Evolutionary conservation across 2,113 vertebrate species (phyloP).

Genomic region (Eonycteris spelaea): DNA sequence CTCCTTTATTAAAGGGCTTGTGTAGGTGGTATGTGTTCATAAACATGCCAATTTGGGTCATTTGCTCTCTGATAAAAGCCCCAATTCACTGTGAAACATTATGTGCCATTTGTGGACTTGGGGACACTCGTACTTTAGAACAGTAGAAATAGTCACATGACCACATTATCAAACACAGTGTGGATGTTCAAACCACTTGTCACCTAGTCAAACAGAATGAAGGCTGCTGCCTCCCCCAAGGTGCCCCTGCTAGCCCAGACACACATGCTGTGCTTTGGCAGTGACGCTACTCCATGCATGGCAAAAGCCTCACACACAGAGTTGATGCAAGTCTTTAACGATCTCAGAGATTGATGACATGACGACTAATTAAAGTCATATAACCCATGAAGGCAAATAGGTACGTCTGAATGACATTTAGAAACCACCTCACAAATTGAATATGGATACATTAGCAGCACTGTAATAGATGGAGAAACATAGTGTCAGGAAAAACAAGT

Average conservation of each 20-base stretch:
- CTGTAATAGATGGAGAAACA: constrained; percentile 45
- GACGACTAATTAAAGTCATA: constrained; percentile 18
- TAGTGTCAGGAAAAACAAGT: constrained; percentile 48
- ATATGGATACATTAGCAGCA: constrained; percentile 19
- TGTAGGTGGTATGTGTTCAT: constrained; percentile 56
- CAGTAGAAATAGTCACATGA: background rate
- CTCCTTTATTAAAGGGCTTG: constrained; percentile 41
- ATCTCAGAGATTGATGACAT: background rate
- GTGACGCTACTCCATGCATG: background rate
- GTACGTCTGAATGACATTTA: constrained; percentile 22
- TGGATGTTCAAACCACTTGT: background rate
- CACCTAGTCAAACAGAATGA: constrained; percentile 24
- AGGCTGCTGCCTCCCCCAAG: background rate
- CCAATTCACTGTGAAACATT: constrained; percentile 31
- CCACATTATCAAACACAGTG: constrained; percentile 9
- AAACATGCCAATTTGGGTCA: constrained; percentile 59
- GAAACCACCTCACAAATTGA: background rate
- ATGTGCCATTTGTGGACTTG: background rate
- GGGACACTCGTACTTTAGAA: constrained; percentile 14
- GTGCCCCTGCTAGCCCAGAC: background rate
- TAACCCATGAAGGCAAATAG: background rate
- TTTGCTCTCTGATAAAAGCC: constrained; percentile 26
- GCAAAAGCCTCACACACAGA: background rate
- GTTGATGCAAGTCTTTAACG: background rate
- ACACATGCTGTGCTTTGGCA: background rate